Evolutionary conservation across 2,113 vertebrate genomes (phyloP).

Genomic region (Coracopsis vasa): DNA sequence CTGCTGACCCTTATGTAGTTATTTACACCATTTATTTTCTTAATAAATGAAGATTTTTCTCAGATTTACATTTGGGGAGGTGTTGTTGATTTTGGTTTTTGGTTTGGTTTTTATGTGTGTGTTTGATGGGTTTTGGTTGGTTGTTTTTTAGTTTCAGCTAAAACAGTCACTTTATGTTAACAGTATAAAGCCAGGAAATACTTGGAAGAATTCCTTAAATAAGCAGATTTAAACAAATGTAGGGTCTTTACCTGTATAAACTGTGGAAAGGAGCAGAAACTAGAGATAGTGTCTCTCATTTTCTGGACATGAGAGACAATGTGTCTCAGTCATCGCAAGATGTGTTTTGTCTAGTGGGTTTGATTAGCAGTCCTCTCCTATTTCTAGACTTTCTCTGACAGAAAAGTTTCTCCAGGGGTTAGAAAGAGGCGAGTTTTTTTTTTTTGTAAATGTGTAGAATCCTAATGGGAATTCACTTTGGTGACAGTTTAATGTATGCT

Average conservation of each 20-base stretch:
- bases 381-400: neutral
- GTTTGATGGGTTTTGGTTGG: too few species aligned
- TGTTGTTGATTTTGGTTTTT: neutral
- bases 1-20: neutral
- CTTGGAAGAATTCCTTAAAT: neutral
- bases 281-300: neutral
- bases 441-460: neutral
- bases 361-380: neutral
- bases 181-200: neutral
- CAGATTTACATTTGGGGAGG: neutral
- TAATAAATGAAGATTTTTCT: neutral
- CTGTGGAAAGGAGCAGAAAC: neutral
- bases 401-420: neutral
- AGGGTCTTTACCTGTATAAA: neutral
- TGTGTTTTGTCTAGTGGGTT: neutral
- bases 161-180: neutral
- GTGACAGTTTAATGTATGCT: neutral
- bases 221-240: neutral
- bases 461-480: neutral
- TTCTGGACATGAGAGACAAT: neutral
- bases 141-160: neutral
- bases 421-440: neutral
- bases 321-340: neutral
- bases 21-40: neutral
- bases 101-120: neutral